Percentiles rank a stretch among this genome's conserved stretches.
Conservation (phyloP, 2,797 vertebrate genomes). For the Rachycentron canadum region DNA sequence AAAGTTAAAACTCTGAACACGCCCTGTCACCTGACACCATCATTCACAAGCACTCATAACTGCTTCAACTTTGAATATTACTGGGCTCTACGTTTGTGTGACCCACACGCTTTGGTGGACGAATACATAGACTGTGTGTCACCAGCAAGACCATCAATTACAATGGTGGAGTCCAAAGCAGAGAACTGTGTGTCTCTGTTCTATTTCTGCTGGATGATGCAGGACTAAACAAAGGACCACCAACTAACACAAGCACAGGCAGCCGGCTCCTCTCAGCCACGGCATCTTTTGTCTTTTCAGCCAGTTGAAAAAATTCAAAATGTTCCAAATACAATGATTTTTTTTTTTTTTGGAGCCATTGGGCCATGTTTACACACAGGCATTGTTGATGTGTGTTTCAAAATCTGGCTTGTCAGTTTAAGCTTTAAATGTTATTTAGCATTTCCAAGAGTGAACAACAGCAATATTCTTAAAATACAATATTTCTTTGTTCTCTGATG, state of each 20-base stretch:
- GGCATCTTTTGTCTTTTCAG: slow-evolving; percentile 16
- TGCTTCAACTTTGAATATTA: slow-evolving; percentile 37
- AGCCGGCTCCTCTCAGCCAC: slow-evolving; percentile 38
- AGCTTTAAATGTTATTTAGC: slow-evolving; percentile 12
- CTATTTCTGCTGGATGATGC: slow-evolving; percentile 66
- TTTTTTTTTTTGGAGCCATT: not conserved
- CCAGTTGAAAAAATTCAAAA: slow-evolving; percentile 26
- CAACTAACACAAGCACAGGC: slow-evolving; percentile 61
- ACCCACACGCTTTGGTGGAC: slow-evolving; percentile 50
- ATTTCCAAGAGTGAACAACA: slow-evolving; percentile 15
- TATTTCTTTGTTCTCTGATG: not conserved
- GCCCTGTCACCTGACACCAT: slow-evolving; percentile 41
- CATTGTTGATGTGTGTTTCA: slow-evolving; percentile 1
- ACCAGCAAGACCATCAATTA: slow-evolving; percentile 70
- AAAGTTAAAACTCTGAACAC: slow-evolving; percentile 16
- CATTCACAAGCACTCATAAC: slow-evolving; percentile 27
- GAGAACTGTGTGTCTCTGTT: slow-evolving; percentile 37
- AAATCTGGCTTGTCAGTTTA: slow-evolving; percentile 11
- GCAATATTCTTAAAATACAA: not conserved
- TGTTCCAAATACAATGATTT: not conserved
- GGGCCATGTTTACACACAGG: not conserved
- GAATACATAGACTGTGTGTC: slow-evolving; percentile 61
- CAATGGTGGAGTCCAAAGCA: slow-evolving; percentile 32
- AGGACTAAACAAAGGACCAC: slow-evolving; percentile 78
- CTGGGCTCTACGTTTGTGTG: slow-evolving; percentile 34